Base-by-base conservation (phyloP, 1,140 invertebrate genomes). In the Ostrea denselamellosa region DNA sequence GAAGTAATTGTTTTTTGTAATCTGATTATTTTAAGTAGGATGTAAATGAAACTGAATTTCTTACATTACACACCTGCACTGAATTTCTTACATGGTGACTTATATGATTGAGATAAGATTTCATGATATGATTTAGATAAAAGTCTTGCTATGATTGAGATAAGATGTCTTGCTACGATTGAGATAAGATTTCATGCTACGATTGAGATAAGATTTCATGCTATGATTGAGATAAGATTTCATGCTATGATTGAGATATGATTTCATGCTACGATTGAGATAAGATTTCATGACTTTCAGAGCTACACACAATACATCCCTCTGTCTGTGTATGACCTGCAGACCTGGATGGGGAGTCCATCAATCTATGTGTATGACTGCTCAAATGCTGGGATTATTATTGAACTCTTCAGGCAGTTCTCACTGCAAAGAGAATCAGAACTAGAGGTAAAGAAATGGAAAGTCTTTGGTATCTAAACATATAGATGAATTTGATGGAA, bases 291-390 rank as follows among this genome's bases (percentile, higher is more conserved):
- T 77, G 10, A 19, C 62, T 91, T 91, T 51, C 89, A 98, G 97
- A 98, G 97, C 87, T 99, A 98, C 94, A 99, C 98, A 0, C 98
- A 99, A 95, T 99, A 99, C 95, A 99, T 99, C 95, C 99, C 99
- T 85, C 95, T 99, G 91, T 99, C 98, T 83, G 97, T 99, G 62
- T 99, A 98, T 95, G 99, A 99, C 96, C 96, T 99, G 83, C 99
- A 99, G 96, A 97, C 97, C 34, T 99, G 99, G 99, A 99, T 99
- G 98, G 98, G 98, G 85, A 97, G 98, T 85, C 99, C 99, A 8
- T 99, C 98, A 68, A 99, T 99, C 88, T 99, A 99, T 95, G 98
- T 99, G 10, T 99, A 99, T 95, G 99, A 99, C 95, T 99, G 99
- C 95, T 99, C 98, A 51, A 99, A 99, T 96, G 99, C 99, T 12